Evolutionary conservation across 2,113 vertebrate species (phyloP).

Genomic region (Anser brachyrhynchus): DNA sequence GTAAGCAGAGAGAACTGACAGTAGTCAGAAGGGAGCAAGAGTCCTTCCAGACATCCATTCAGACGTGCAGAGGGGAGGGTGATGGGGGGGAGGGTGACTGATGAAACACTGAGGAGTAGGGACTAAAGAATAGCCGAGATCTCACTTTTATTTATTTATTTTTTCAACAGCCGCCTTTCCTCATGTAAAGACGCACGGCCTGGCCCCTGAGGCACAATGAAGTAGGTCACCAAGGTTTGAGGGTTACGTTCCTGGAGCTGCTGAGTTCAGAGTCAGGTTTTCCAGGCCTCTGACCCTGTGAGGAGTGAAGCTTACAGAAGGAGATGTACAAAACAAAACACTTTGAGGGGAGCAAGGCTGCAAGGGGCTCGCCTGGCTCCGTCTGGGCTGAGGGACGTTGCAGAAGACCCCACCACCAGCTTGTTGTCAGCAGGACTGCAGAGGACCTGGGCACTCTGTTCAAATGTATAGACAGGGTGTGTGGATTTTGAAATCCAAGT

Average conservation of each 20-base stretch:
- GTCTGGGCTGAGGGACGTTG: fast-evolving
- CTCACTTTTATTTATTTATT: not conserved
- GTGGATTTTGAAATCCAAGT: not conserved
- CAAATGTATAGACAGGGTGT: fast-evolving
- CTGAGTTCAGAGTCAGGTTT: not conserved
- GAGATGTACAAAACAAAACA: not conserved
- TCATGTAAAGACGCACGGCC: not conserved
- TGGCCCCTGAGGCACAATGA: not conserved
- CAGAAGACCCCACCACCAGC: not conserved
- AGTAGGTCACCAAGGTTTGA: not conserved
- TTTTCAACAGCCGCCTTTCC: not conserved
- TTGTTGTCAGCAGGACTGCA: not conserved
- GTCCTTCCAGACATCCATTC: not conserved
- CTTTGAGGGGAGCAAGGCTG: not conserved
- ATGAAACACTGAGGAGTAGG: not conserved
- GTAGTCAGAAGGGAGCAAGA: not conserved
- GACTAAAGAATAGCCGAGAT: not conserved
- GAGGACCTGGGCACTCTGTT: not conserved
- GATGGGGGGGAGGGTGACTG: not conserved
- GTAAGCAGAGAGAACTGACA: not conserved
- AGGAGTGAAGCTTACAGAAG: not conserved
- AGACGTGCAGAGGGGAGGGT: not conserved
- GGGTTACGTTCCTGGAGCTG: not conserved
- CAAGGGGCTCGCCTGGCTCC: not conserved
- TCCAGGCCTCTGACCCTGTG: not conserved